Evolutionary conservation across 1,140 invertebrate species (phyloP).

Genomic region (Diorhabda carinulata): DNA sequence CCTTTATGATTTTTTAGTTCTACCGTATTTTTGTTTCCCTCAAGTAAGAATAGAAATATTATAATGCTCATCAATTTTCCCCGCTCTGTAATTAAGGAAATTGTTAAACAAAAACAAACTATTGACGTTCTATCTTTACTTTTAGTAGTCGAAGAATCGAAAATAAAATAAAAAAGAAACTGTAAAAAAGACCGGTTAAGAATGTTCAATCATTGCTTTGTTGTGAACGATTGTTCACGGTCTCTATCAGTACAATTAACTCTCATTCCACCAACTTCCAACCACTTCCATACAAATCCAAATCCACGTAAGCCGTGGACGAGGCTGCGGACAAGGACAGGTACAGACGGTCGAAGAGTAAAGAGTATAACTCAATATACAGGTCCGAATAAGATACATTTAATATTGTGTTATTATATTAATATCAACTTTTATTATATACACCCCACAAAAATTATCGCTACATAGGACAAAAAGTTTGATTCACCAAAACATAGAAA

Average conservation of each 20-base stretch:
- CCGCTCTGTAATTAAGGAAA: background rate
- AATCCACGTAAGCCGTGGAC: constrained; percentile 8
- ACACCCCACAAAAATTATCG: too few relatives aligned
- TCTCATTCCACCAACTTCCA: constrained; percentile 4
- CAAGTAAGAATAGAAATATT: too few relatives aligned
- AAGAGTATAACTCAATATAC: background rate
- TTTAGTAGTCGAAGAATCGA: too few relatives aligned
- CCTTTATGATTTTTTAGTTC: too few relatives aligned
- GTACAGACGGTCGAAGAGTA: constrained; percentile 5
- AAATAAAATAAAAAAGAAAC: too few relatives aligned
- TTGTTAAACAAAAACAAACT: constrained; percentile 1
- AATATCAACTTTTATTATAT: too few relatives aligned
- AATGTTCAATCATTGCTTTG: background rate
- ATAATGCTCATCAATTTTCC: background rate
- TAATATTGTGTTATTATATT: too few relatives aligned
- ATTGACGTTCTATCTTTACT: background rate
- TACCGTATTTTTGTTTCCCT: too few relatives aligned
- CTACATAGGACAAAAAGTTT: too few relatives aligned
- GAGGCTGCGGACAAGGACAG: constrained; percentile 16
- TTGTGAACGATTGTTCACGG: constrained; percentile 1
- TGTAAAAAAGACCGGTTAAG: background rate
- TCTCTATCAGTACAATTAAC: background rate
- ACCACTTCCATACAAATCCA: constrained; percentile 7
- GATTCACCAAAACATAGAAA: too few relatives aligned
- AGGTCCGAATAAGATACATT: too few relatives aligned